These are phyloP conservation scores for Ectemnius continuus DNA, from an alignment of 2,888 invertebrate species.

Conservation along the genomic window DNA sequence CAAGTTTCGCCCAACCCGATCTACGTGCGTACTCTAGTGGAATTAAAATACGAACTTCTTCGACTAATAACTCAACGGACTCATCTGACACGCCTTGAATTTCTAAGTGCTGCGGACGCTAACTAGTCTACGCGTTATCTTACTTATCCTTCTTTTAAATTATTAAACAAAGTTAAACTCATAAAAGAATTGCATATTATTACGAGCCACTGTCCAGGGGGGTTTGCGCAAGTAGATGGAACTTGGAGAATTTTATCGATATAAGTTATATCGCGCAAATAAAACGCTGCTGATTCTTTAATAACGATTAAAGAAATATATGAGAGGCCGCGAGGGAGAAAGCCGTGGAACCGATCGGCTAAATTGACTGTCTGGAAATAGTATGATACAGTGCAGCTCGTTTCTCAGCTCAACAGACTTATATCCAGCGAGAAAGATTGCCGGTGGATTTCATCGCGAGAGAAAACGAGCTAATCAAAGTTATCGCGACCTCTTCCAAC, in stretches of 20 bases:
- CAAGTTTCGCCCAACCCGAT: background rate
- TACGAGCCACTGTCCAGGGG: too few relatives aligned
- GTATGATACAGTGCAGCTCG: too few relatives aligned
- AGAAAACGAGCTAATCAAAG: slow-evolving; percentile 47
- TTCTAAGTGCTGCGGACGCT: background rate
- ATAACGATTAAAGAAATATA: too few relatives aligned
- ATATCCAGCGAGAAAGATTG: slow-evolving; percentile 10
- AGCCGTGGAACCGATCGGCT: too few relatives aligned
- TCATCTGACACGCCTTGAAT: background rate
- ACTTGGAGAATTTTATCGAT: too few relatives aligned
- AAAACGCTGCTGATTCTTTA: too few relatives aligned
- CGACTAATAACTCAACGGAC: background rate
- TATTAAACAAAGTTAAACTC: background rate
- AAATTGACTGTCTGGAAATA: too few relatives aligned
- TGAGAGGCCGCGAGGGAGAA: too few relatives aligned
- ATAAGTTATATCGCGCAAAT: too few relatives aligned
- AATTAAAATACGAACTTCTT: slow-evolving; percentile 3
- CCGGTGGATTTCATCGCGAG: slow-evolving; percentile 31
- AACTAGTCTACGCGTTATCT: background rate
- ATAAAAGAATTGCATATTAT: too few relatives aligned
- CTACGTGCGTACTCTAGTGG: background rate
- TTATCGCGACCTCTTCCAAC: slow-evolving; percentile 32
- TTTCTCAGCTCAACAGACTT: too few relatives aligned
- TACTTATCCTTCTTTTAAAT: slow-evolving; percentile 3
- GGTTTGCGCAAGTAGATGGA: too few relatives aligned